These are phyloP conservation scores for Drosophila yooni DNA, from an alignment of 2,888 invertebrate genomes.

Conservation along the genomic window DNA sequence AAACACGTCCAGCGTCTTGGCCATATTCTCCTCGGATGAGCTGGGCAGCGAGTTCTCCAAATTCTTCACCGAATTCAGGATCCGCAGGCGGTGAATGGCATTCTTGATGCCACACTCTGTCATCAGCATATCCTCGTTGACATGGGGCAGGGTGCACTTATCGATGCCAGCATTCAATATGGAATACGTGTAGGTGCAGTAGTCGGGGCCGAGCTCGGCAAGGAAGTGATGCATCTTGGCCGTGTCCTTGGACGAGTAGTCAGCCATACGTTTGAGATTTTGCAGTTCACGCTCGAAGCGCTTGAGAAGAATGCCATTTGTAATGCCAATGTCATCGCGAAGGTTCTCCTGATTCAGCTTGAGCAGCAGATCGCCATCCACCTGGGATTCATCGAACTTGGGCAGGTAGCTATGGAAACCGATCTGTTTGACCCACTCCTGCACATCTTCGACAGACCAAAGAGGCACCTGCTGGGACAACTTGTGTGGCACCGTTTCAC, in stretches of 20 bases:
- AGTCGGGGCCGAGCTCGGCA: conserved; percentile 93
- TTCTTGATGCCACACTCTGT: conserved; percentile 96
- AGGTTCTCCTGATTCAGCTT: conserved; percentile 97
- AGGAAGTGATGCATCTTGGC: conserved; percentile 95
- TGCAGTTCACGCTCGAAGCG: conserved; percentile 96
- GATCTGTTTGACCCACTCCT: conserved; percentile 99
- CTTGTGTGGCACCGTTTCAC: conserved; percentile 98
- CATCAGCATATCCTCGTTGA: conserved; percentile 96
- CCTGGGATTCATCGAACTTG: conserved; percentile 95
- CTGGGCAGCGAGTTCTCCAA: conserved; percentile 88
- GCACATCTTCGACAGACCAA: conserved; percentile 98
- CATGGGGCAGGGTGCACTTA: conserved; percentile 92
- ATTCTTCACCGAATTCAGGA: conserved; percentile 92
- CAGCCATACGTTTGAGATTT: conserved; percentile 97
- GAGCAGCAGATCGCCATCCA: conserved; percentile 97
- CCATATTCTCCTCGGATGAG: conserved; percentile 91
- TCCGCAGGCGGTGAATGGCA: conserved; percentile 96
- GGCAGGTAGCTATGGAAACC: conserved; percentile 94
- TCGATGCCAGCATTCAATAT: conserved; percentile 98
- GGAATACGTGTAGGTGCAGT: conserved; percentile 97
- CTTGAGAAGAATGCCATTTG: conserved; percentile 96
- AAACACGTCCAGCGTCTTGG: conserved; percentile 97
- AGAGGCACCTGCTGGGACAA: conserved; percentile 98
- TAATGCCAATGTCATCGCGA: conserved; percentile 95
- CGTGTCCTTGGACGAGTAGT: conserved; percentile 97